Evolutionary conservation across 2,113 vertebrate species (phyloP), one percentile per base, ranked within the genome.

Genomic region (Forbesichthys papilliferus): DNA sequence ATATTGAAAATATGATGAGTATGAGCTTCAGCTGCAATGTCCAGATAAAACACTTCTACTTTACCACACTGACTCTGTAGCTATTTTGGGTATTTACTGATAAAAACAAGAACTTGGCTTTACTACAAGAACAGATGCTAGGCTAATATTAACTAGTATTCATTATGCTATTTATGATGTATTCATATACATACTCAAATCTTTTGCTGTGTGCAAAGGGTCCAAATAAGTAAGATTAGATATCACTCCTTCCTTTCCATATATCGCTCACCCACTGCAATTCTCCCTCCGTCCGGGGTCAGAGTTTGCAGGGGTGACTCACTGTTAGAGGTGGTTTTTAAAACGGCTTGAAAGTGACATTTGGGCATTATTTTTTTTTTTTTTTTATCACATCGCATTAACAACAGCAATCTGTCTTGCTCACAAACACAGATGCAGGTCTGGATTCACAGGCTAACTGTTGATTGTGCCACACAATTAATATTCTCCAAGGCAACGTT

Each of bases 271-370:
- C 55, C 67, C 64, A 5, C 0, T 34, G 42, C 56, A 47, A 47
- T 52, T 51, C 66, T 65, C 66, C 9, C 12, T 60, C 34, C 36
- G 33, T 5, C 33, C 9, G 53, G 55, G 34, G 9, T 59, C 20
- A 53, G 20, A 74, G 64, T 73, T 84, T 68, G 61, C 52, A 0
- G 51, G 0, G 61, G 71, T 86, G 83, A 87, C 75, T 88, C 83
- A 86, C 57, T 0, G 8, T 68, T 67, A 69, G 79, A 80, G 71
- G 60, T 77, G 74, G 47, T 65, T 84, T 73, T 69, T 74, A 57
- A 71, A 80, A 59, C 81, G 79, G 73, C 66, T 74, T 80, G 80
- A 83, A 78, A 83, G 62, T 68, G 74, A 82, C 77, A 74, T 74
- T 42, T n/a, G 9, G 59, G 65, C 47, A 51, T 73, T 14, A 0